Evolutionary conservation across 2,113 vertebrate species (phyloP), one percentile per base, ranked within the genome.

Genomic region (Orcinus orca): DNA sequence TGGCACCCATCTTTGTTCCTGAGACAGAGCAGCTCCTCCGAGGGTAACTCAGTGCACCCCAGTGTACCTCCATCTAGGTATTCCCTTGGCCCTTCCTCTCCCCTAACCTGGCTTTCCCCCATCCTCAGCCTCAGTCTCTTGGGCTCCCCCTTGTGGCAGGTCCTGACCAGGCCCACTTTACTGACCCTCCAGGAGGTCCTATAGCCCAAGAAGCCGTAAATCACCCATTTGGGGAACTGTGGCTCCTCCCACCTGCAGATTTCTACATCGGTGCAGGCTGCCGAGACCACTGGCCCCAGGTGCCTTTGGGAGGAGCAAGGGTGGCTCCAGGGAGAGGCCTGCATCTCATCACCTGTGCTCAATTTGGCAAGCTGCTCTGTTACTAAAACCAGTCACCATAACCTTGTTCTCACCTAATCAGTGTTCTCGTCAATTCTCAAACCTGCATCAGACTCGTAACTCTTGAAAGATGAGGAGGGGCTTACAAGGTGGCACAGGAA

Each of bases 131-230:
- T 92, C 60, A 73, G 85, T 85, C 71, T 96, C 86, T 88, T 81
- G 81, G 93, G 90, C 84, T 90, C 96, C 96, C 88, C 85, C 96
- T 80, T 67, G 96, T 97, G 96, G 96, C 67, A 68, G 93, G 53
- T 20, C 21, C 33, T 11, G 36, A 50, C 18, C 29, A 62, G 26
- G 1, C 26, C 25, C 0, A 0, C 33, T 23, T 76, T 25, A 18
- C 25, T 5, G 29, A 47, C 73, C 44, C 38, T 81, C 3, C 6
- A 13, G n/a, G 73, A 73, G 20, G 5, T 92, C 41, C 55, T 33
- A 1, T 5, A 23, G 55, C 11, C 38, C 0, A 0, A 33, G 58
- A 65, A 96, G 41, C 8, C 89, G 44, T 11, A n/a, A 14, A 14
- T 13, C 2, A 1, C 3, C 17, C 25, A 0, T 71, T 55, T 36